Evolutionary conservation across 1,140 invertebrate genomes (phyloP).

Genomic region (Bombus huntii): DNA sequence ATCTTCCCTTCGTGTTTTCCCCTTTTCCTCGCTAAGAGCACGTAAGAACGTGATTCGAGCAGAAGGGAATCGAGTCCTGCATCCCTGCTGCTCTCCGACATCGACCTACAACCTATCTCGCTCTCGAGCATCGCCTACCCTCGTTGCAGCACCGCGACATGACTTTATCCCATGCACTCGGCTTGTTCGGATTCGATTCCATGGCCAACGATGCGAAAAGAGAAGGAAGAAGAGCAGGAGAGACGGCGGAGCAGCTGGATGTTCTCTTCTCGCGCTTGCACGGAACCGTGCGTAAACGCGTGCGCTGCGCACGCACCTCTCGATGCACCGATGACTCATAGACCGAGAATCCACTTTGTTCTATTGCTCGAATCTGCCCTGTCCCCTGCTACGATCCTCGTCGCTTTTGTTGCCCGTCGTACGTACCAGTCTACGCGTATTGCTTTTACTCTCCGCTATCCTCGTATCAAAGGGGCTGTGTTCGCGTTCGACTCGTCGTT

Average conservation of each 20-base stretch:
- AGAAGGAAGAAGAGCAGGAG: background rate
- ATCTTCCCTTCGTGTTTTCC: background rate
- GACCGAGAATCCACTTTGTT: conserved; percentile 67
- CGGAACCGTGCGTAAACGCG: background rate
- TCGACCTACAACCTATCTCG: background rate
- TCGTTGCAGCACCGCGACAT: background rate
- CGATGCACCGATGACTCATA: conserved; percentile 63
- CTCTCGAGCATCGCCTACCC: background rate
- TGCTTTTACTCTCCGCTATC: conserved; percentile 12
- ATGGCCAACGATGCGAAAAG: background rate
- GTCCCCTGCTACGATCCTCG: background rate
- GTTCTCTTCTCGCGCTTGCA: background rate
- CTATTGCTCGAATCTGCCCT: conserved; percentile 48
- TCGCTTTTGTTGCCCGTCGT: background rate
- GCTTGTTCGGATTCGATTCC: background rate
- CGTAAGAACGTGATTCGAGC: background rate
- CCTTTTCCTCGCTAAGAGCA: background rate
- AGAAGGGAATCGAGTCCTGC: background rate
- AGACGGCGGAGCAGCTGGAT: background rate
- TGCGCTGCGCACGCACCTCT: background rate
- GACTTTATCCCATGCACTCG: background rate
- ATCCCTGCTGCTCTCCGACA: background rate
- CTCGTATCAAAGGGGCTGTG: conserved; percentile 19
- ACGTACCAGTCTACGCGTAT: conserved; percentile 9
- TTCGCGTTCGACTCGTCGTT: conserved; percentile 29